Percentiles rank a stretch among this genome's conserved stretches.
phyloP scores from a whole-genome alignment of 2,797 vertebrate genomes.

The Cyclopterus lumpus region DNA sequence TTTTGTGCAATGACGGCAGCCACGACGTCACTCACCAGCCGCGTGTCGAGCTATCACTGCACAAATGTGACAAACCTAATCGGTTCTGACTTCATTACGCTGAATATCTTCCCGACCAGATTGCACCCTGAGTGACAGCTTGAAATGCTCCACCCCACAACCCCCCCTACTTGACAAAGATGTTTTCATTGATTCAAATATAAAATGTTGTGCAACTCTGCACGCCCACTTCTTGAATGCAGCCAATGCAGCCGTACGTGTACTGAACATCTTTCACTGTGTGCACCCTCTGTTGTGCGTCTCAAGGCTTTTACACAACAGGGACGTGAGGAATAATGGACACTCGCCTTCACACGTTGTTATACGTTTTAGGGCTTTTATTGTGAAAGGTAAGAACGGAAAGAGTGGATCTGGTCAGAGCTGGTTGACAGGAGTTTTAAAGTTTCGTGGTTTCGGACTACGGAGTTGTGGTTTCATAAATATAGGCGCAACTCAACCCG shows the following conservation, averaged over 20 bases:
- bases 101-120: slow-evolving; percentile 75
- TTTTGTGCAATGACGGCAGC: slow-evolving; percentile 10
- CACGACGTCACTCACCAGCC: slow-evolving; percentile 30
- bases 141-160: slow-evolving; percentile 57
- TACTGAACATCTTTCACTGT: background rate
- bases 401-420: no score
- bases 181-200: background rate
- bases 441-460: no score
- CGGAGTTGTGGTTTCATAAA: no score
- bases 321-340: background rate
- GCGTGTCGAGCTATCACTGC: slow-evolving; percentile 28
- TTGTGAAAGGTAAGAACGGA: no score
- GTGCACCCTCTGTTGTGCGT: background rate
- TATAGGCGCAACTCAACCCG: no score
- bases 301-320: background rate
- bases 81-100: slow-evolving; percentile 57
- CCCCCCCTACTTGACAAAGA: background rate
- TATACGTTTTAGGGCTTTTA: background rate
- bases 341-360: background rate
- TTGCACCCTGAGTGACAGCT: slow-evolving; percentile 65
- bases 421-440: no score
- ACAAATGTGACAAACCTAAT: slow-evolving; percentile 49
- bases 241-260: background rate
- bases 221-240: background rate
- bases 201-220: background rate